Conservation (phyloP, 2,113 vertebrate species). For the Cavia porcellus region DNA sequence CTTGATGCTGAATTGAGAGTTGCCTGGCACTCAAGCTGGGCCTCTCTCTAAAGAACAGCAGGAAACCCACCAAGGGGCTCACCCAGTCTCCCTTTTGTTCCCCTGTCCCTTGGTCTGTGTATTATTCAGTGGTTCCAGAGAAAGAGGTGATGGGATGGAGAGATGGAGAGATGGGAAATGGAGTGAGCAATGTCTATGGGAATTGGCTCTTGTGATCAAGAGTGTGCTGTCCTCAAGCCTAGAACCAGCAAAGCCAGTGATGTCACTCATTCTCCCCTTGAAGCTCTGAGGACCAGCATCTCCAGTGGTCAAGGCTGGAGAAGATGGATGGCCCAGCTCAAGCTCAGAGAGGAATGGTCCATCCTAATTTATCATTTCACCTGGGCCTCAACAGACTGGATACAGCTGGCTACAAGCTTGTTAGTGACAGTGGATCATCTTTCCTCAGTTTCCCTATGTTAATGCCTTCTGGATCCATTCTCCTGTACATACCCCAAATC, state of each 20-base stretch:
- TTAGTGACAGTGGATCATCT: fast-evolving
- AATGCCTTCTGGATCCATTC: background rate
- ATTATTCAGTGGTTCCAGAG: background rate
- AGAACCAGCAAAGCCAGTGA: background rate
- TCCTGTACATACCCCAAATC: too few species aligned
- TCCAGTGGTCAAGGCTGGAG: fast-evolving
- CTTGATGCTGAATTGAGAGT: background rate
- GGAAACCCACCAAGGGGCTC: background rate
- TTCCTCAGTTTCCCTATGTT: background rate
- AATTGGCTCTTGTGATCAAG: background rate
- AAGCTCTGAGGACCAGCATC: too few species aligned
- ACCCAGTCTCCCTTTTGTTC: fast-evolving
- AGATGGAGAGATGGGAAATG: background rate
- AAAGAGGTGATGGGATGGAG: background rate
- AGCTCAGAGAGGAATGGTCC: background rate
- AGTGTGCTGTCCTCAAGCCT: too few species aligned
- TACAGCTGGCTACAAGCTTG: fast-evolving
- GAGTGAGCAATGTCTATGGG: background rate
- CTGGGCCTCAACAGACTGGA: background rate
- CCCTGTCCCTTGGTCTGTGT: background rate
- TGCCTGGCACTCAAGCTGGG: fast-evolving
- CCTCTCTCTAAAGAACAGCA: background rate
- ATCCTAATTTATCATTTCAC: background rate
- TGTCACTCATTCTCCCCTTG: fast-evolving
- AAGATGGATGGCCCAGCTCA: background rate